Conservation (phyloP, 2,888 invertebrate species). For the Drosophila emarginata region DNA sequence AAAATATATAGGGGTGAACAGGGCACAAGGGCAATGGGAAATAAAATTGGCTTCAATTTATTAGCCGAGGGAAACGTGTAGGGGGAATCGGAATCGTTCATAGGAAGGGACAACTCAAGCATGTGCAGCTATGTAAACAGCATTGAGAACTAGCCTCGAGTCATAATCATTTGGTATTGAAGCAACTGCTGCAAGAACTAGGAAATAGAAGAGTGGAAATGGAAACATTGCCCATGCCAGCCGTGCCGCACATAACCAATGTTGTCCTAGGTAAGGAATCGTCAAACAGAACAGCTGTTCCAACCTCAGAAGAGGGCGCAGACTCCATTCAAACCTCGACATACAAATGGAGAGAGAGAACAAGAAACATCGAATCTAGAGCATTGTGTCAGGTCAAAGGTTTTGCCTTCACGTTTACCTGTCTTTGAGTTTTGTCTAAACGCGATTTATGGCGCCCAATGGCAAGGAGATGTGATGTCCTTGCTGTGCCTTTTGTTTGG, state of each 20-base stretch:
- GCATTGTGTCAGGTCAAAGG: constrained; percentile 79
- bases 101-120: background rate
- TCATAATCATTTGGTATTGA: constrained; percentile 7
- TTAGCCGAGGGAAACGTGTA: background rate
- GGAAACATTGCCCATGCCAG: background rate
- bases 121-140: constrained; percentile 4
- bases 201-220: background rate
- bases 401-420: constrained; percentile 28
- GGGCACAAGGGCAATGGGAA: background rate
- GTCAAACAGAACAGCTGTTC: constrained; percentile 59
- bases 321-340: constrained; percentile 39
- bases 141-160: constrained; percentile 7
- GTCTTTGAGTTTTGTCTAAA: constrained; percentile 71
- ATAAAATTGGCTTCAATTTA: background rate
- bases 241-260: constrained; percentile 19
- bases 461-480: constrained; percentile 23
- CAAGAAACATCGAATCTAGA: constrained; percentile 75
- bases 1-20: too few species aligned
- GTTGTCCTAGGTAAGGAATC: constrained; percentile 71
- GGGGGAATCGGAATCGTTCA: background rate
- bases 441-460: constrained; percentile 66
- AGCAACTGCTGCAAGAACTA: constrained; percentile 8
- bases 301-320: constrained; percentile 41
- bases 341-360: constrained; percentile 9
- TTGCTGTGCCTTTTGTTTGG: constrained; percentile 56